A percentile compares a stretch with the other conserved stretches of the same genome.
Evolutionary conservation across 2,797 vertebrate species (phyloP).

Genomic region (Syndactyla subalaris): DNA sequence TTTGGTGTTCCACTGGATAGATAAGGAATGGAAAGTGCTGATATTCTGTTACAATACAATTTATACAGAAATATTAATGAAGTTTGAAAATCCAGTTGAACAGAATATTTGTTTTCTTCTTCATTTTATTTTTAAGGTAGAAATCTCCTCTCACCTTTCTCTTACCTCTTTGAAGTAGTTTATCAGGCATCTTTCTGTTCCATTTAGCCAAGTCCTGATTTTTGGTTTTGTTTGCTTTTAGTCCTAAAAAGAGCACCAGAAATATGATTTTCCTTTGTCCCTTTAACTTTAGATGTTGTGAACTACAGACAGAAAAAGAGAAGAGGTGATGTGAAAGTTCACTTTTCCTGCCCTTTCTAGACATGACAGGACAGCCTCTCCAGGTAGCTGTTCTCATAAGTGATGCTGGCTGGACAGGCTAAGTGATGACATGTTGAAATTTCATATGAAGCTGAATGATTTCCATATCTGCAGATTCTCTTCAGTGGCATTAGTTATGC

Average conservation of each 20-base stretch:
- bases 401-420: background rate
- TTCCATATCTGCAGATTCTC: conserved; percentile 20
- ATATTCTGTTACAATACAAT: background rate
- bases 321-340: background rate
- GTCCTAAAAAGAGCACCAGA: background rate
- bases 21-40: background rate
- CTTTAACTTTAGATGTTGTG: background rate
- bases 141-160: background rate
- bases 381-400: background rate
- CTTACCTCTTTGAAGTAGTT: background rate
- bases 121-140: background rate
- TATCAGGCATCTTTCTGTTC: background rate
- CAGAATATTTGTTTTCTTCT: background rate
- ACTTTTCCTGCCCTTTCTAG: background rate
- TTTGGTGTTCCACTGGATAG: background rate
- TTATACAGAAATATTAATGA: background rate
- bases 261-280: background rate
- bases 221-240: background rate
- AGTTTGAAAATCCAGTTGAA: background rate
- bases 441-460: conserved; percentile 18
- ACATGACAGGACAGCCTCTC: background rate
- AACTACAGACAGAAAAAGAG: background rate
- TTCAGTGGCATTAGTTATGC: conserved; percentile 46
- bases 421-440: conserved; percentile 22
- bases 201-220: background rate